Percentiles rank a stretch among this genome's conserved stretches.
These are phyloP conservation scores for Drosophila athabasca DNA, from an alignment of 1,140 invertebrate species.

Conservation along the genomic window DNA sequence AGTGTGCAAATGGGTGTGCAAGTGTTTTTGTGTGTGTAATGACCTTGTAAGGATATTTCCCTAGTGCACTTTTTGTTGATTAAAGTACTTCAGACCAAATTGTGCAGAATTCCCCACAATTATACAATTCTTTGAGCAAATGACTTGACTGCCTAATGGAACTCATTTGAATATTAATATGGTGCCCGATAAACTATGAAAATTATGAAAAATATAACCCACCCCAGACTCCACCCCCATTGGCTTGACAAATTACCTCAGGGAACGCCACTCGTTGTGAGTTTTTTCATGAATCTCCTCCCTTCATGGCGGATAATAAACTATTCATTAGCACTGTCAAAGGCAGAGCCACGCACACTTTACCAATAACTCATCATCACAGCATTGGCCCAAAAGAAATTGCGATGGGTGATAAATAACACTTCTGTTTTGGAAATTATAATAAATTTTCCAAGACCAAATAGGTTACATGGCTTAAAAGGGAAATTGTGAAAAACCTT, in stretches of 20 bases:
- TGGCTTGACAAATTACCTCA: conserved; percentile 38
- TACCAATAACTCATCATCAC: conserved; percentile 46
- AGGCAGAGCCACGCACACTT: conserved; percentile 35
- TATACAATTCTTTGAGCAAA: conserved; percentile 38
- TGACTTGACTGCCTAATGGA: background rate
- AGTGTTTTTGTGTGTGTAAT: conserved; percentile 31
- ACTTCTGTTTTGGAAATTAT: conserved; percentile 42
- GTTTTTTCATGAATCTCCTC: conserved; percentile 25
- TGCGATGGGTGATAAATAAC: conserved; percentile 40
- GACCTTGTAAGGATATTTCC: conserved; percentile 42
- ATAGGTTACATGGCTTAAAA: background rate
- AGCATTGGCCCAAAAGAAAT: conserved; percentile 45
- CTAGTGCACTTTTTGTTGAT: conserved; percentile 33
- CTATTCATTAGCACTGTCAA: conserved; percentile 58
- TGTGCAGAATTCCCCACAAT: conserved; percentile 26
- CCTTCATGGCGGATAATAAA: conserved; percentile 51
- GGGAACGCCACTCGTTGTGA: conserved; percentile 8
- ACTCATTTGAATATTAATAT: background rate
- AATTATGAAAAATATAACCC: too few relatives aligned
- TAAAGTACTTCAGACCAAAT: conserved; percentile 16
- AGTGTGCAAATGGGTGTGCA: conserved; percentile 1
- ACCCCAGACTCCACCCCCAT: background rate
- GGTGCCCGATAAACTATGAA: background rate
- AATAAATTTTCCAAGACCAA: conserved; percentile 35
- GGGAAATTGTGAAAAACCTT: background rate